Conservation (phyloP, 2,888 invertebrate species). For the Scaptomyza tumidula region DNA sequence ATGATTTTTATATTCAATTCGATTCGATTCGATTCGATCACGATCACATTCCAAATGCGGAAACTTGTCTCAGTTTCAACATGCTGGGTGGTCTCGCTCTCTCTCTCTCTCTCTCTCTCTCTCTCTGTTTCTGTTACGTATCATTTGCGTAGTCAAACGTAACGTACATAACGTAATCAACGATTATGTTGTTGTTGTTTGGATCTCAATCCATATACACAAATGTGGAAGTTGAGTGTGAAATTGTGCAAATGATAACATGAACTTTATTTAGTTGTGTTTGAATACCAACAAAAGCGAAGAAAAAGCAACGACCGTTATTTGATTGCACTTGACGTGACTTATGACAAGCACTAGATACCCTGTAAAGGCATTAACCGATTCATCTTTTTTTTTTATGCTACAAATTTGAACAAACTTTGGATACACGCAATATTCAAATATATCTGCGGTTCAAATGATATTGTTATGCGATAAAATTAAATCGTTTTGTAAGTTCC, state of each 20-base stretch:
- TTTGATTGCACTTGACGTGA: neutral
- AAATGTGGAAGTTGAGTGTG: slow-evolving; percentile 40
- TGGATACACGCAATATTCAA: neutral
- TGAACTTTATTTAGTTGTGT: neutral
- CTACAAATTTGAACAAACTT: no score
- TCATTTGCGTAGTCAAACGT: slow-evolving; percentile 11
- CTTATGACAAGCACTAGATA: neutral
- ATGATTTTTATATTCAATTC: slow-evolving; percentile 65
- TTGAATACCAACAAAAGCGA: neutral
- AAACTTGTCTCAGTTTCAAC: slow-evolving; percentile 65
- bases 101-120: no score
- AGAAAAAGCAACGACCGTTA: neutral
- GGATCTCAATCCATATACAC: slow-evolving; percentile 11
- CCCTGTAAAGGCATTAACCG: neutral
- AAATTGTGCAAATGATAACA: slow-evolving; percentile 39
- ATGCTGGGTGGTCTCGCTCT: slow-evolving; percentile 55
- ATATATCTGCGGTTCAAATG: neutral
- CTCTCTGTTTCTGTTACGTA: slow-evolving; percentile 13
- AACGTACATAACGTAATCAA: slow-evolving; percentile 20
- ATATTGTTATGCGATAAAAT: neutral
- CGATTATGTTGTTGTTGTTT: slow-evolving; percentile 14
- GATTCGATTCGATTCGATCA: neutral
- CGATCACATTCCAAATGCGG: slow-evolving; percentile 60
- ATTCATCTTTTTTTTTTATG: no score
- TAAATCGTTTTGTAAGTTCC: neutral